phyloP scores from a whole-genome alignment of 2,888 invertebrate species.

The Pseudanteris insignis region DNA sequence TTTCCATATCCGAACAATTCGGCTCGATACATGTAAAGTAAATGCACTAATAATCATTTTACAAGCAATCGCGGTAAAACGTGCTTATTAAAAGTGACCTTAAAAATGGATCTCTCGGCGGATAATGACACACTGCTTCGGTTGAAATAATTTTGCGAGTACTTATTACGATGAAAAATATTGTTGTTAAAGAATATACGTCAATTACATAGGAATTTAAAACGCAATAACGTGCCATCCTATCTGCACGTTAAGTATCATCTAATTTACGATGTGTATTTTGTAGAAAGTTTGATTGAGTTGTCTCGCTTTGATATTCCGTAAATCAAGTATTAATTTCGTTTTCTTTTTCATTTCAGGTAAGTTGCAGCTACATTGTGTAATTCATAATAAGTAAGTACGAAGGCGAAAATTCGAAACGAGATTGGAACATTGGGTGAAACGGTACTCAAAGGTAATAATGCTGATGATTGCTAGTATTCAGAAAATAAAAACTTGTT shows the following conservation, averaged over 20 bases:
- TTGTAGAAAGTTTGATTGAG: conserved; percentile 24
- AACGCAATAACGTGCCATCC: conserved; percentile 16
- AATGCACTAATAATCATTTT: conserved; percentile 28
- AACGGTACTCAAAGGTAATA: too few relatives aligned
- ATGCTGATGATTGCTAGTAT: too few relatives aligned
- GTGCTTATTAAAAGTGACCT: conserved; percentile 31
- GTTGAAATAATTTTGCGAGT: conserved; percentile 25
- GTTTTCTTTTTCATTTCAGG: conserved; percentile 12
- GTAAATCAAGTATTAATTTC: conserved; percentile 1
- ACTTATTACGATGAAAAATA: conserved; percentile 30
- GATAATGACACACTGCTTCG: conserved; percentile 32
- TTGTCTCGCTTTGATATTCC: conserved; percentile 2
- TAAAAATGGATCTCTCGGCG: conserved; percentile 16
- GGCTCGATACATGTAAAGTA: conserved; percentile 14
- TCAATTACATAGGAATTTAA: conserved; percentile 31
- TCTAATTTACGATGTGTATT: conserved; percentile 25
- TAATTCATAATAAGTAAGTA: too few relatives aligned
- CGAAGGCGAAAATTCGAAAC: too few relatives aligned
- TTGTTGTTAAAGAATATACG: conserved; percentile 34
- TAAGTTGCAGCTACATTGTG: too few relatives aligned
- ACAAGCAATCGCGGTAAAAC: conserved; percentile 23
- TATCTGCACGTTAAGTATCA: conserved; percentile 25
- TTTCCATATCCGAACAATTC: conserved; percentile 6
- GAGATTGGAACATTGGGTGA: too few relatives aligned
- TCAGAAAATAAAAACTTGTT: too few relatives aligned